These are phyloP conservation scores for Parotocinclus haroldoi DNA, from an alignment of 2,797 vertebrate genomes.

Conservation along the genomic window DNA sequence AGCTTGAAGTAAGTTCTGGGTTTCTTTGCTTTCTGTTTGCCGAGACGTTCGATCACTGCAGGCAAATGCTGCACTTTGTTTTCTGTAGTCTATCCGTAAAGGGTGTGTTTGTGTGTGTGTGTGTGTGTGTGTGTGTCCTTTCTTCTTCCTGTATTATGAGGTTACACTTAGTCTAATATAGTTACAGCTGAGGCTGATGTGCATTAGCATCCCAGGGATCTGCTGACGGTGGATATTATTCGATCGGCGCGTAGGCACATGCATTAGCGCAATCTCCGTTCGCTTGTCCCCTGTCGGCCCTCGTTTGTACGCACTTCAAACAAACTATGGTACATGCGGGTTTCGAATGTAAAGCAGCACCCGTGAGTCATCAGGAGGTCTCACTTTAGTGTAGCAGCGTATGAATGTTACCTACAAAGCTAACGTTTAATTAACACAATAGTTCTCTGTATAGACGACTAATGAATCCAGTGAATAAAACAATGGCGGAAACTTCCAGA, in stretches of 20 bases:
- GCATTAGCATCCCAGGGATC: background rate
- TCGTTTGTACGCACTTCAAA: slow-evolving; percentile 1
- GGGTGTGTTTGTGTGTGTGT: too few relatives aligned
- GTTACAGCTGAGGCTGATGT: slow-evolving; percentile 1
- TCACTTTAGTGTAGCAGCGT: background rate
- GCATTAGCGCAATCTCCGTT: background rate
- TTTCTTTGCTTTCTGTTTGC: slow-evolving; percentile 5
- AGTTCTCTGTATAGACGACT: too few relatives aligned
- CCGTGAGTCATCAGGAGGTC: background rate
- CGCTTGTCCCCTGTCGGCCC: background rate
- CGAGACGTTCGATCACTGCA: too few relatives aligned
- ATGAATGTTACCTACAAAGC: too few relatives aligned
- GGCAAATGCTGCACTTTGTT: too few relatives aligned
- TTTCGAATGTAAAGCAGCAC: background rate
- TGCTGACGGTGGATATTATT: background rate
- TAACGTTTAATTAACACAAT: too few relatives aligned
- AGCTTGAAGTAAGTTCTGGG: slow-evolving; percentile 79
- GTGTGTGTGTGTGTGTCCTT: background rate
- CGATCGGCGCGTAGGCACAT: background rate
- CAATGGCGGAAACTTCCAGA: too few relatives aligned
- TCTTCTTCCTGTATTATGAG: background rate
- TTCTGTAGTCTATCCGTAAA: background rate
- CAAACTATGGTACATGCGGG: background rate
- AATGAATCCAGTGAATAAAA: too few relatives aligned
- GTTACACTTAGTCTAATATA: background rate